Base-by-base conservation (phyloP, 2,113 vertebrate species). In the human (Homo sapiens) region DNA sequence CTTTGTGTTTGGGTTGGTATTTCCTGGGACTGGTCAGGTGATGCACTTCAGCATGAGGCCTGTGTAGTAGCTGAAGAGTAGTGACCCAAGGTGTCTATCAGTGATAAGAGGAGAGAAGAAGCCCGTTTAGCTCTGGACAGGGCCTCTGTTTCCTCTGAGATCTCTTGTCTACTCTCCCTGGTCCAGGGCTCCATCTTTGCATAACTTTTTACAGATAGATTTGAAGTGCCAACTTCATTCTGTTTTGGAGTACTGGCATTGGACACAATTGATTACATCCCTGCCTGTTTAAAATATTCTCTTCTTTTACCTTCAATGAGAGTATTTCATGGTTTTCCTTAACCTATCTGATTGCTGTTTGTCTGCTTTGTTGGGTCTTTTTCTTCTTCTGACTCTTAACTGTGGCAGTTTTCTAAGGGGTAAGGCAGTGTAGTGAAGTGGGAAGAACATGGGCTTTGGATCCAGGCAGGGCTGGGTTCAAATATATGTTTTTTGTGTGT, bases 71-170 rank as follows among this genome's bases (percentile, higher is more conserved):
- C 48, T 43, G 6, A 73, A 76, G 20, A 78, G 23, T 8, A 38
- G 87, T 85, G 1, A 0, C 93, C 66, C 92, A 95, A 98, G 97
- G 98, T 98, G 98, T 96, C 92, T 6, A 40, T n/a, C 10, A 17
- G 59, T 1, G 98, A 98, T 98, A 99, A 98, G 98, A 59, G 75
- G 0, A 70, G 85, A 70, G 25, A 76, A 76, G 79, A 18, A 43
- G 35, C 3, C 50, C 89, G 89, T 96, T 97, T 73, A 23, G 40
- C 0, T 1, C 45, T 52, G 40, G 93, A 93, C 1, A 97, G 97
- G 40, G 94, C 68, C 96, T 30, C 25, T 14, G 57, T 80, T 90
- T 94, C 27, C n/a, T 94, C 85, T 52, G 59, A 97, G 87, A 61
- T 93, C 50, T 89, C 66, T 85, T 38, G 57, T 16, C 86, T 85